Evolutionary conservation across 2,888 invertebrate species (phyloP).

Genomic region (Macrosoma leucophasiata): DNA sequence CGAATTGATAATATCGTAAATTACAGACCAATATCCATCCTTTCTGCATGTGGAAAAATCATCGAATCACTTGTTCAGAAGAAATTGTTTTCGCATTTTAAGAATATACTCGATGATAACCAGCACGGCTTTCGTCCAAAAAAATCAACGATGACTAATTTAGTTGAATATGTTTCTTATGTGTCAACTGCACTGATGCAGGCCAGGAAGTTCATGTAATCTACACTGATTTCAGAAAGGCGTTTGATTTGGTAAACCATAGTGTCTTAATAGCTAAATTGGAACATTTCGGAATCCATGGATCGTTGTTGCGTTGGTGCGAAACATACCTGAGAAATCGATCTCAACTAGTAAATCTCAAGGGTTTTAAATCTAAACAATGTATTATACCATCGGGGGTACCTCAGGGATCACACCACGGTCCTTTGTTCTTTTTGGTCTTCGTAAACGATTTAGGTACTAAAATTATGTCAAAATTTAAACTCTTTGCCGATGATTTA

Average conservation of each 20-base stretch:
- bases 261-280: constrained; percentile 11
- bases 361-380: constrained; percentile 9
- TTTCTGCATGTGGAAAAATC: constrained; percentile 12
- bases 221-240: constrained; percentile 23
- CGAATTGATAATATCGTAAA: constrained; percentile 5
- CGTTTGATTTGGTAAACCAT: constrained; percentile 18
- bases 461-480: too few relatives aligned
- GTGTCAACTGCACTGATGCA: constrained; percentile 8
- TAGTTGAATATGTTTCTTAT: constrained; percentile 14
- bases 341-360: constrained; percentile 9
- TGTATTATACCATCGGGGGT: constrained; percentile 14
- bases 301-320: constrained; percentile 18
- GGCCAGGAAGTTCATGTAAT: constrained; percentile 15
- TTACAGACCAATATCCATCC: constrained; percentile 18
- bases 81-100: constrained; percentile 8
- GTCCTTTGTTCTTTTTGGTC: too few relatives aligned
- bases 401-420: constrained; percentile 21
- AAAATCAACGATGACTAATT: constrained; percentile 19
- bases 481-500: too few relatives aligned
- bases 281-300: constrained; percentile 13
- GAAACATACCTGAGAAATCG: constrained; percentile 9
- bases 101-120: too few relatives aligned
- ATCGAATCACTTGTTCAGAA: constrained; percentile 14
- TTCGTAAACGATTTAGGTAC: too few relatives aligned
- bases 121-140: too few relatives aligned